phyloP scores from a whole-genome alignment of 2,888 invertebrate species.

The Octodonta nipae region DNA sequence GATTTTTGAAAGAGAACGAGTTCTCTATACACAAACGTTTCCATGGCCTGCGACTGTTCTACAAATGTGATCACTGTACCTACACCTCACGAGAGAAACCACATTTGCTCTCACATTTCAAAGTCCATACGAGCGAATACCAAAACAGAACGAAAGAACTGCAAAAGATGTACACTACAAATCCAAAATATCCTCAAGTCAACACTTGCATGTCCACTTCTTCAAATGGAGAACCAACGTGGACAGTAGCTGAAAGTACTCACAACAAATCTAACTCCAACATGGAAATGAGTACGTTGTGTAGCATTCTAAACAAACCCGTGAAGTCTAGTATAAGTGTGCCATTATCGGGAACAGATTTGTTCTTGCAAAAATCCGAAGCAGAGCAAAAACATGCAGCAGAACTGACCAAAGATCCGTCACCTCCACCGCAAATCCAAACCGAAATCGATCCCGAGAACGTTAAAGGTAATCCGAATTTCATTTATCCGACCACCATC shows the following conservation, averaged over 20 bases:
- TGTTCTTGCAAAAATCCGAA: slow-evolving; percentile 51
- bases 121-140: slow-evolving; percentile 65
- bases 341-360: slow-evolving; percentile 51
- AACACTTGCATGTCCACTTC: slow-evolving; percentile 36
- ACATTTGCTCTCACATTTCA: slow-evolving; percentile 52
- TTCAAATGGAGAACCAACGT: slow-evolving; percentile 30
- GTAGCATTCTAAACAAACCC: slow-evolving; percentile 19
- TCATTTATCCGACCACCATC: slow-evolving; percentile 59
- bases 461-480: slow-evolving; percentile 64
- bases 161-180: slow-evolving; percentile 49
- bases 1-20: slow-evolving; percentile 65
- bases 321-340: slow-evolving; percentile 32
- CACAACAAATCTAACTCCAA: slow-evolving; percentile 13
- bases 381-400: slow-evolving; percentile 39
- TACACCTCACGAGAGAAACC: slow-evolving; percentile 60
- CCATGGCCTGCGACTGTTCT: slow-evolving; percentile 49
- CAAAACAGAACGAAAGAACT: slow-evolving; percentile 61
- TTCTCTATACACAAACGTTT: slow-evolving; percentile 57
- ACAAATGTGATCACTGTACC: slow-evolving; percentile 63
- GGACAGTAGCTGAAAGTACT: slow-evolving; percentile 35
- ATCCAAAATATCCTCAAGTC: slow-evolving; percentile 52
- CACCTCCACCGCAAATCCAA: slow-evolving; percentile 30
- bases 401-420: slow-evolving; percentile 31
- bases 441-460: slow-evolving; percentile 55
- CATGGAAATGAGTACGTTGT: slow-evolving; percentile 16